These are phyloP conservation scores for Lochmaea capreae DNA, from an alignment of 2,888 invertebrate species.

Conservation along the genomic window DNA sequence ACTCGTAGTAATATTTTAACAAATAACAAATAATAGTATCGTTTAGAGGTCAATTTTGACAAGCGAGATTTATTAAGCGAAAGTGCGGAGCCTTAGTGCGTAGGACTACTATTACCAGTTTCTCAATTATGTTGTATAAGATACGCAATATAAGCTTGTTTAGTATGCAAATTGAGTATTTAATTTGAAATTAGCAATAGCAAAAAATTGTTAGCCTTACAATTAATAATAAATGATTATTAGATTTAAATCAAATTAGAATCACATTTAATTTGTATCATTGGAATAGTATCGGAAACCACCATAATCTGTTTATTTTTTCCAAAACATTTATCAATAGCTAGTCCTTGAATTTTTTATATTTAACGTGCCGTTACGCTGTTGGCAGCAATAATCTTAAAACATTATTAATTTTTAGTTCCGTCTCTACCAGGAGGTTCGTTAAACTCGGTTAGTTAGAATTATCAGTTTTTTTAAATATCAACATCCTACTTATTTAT, in stretches of 20 bases:
- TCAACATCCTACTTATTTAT: not conserved
- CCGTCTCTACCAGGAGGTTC: slow-evolving; percentile 4
- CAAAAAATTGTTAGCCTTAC: not conserved
- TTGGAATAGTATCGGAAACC: not conserved
- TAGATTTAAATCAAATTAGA: slow-evolving; percentile 3
- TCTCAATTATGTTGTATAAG: slow-evolving; percentile 8
- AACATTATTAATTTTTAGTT: not conserved
- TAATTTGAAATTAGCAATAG: slow-evolving; percentile 1
- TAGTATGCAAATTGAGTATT: slow-evolving; percentile 12
- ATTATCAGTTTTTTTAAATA: not conserved
- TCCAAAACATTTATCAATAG: slow-evolving; percentile 2
- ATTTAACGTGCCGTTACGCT: not conserved
- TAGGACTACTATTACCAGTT: slow-evolving; percentile 11
- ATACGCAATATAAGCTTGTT: not conserved
- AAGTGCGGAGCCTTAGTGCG: slow-evolving; percentile 9
- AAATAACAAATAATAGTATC: not conserved
- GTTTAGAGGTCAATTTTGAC: slow-evolving; percentile 6
- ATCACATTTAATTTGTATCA: slow-evolving; percentile 14
- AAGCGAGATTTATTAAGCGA: slow-evolving; percentile 15
- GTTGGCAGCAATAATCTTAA: not conserved
- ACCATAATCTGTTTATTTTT: slow-evolving; percentile 15
- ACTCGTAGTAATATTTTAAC: not conserved
- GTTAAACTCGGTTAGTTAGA: not conserved
- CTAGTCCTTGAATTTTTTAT: slow-evolving; percentile 2
- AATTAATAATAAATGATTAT: slow-evolving; percentile 3